Evolutionary conservation across 2,797 vertebrate species (phyloP).

Genomic region (Tenualosa ilisha): DNA sequence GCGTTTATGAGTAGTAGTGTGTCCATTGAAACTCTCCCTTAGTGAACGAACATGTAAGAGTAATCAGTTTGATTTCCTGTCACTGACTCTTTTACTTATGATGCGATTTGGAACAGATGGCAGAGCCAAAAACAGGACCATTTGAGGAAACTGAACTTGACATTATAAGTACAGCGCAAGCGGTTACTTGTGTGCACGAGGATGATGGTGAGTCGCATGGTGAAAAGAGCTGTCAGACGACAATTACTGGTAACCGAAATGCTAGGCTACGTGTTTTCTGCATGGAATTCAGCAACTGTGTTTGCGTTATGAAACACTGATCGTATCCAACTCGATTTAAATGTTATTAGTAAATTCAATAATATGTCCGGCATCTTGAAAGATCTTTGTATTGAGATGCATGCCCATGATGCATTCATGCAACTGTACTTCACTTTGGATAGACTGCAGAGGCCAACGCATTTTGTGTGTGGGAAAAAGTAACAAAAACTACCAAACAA

Average conservation of each 20-base stretch:
- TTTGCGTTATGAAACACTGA: background rate
- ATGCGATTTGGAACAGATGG: constrained; percentile 69
- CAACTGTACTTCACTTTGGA: background rate
- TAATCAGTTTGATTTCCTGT: constrained; percentile 20
- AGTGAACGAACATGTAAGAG: background rate
- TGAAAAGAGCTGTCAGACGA: background rate
- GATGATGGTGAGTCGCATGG: constrained; percentile 59
- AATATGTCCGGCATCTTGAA: background rate
- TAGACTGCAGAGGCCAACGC: background rate
- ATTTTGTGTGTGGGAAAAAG: background rate
- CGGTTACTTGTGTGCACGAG: constrained; percentile 73
- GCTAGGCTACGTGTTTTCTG: background rate
- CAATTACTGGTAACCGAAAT: background rate
- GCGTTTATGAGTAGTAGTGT: background rate
- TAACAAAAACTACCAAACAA: background rate
- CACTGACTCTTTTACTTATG: constrained; percentile 56
- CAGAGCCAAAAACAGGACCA: constrained; percentile 71
- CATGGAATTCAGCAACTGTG: background rate
- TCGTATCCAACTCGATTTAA: background rate
- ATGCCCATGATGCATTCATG: background rate
- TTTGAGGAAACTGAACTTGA: constrained; percentile 75
- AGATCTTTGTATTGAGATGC: background rate
- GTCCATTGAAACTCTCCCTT: background rate
- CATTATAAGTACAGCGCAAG: constrained; percentile 74
- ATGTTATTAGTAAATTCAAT: background rate